A percentile compares a stretch with the other conserved stretches of the same genome.
These are phyloP conservation scores for Meteorus cinctellus DNA, from an alignment of 2,888 invertebrate genomes.

Conservation along the genomic window DNA sequence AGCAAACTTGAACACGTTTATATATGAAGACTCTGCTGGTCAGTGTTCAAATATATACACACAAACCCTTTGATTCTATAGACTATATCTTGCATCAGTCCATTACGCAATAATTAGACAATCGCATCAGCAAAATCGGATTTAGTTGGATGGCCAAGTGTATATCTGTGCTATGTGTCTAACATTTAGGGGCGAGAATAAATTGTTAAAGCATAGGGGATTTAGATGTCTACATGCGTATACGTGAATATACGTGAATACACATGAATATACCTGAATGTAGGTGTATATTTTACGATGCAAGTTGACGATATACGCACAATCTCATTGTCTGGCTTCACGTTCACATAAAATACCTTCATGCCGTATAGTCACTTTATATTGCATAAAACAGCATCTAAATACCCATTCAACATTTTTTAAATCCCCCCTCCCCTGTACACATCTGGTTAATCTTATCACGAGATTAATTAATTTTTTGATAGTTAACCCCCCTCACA, in stretches of 20 bases:
- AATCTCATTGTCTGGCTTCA: conserved; percentile 2
- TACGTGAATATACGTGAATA: neutral
- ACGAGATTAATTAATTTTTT: neutral
- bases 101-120: conserved; percentile 58
- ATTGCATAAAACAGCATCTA: neutral
- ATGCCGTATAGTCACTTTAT: neutral
- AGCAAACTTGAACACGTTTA: neutral
- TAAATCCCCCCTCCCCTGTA: neutral
- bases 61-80: neutral
- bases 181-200: neutral
- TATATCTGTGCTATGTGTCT: conserved; percentile 41
- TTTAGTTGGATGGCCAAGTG: conserved; percentile 48
- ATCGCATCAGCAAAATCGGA: conserved; percentile 50
- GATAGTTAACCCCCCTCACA: no score
- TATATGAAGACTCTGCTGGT: neutral
- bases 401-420: neutral
- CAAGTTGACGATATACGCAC: neutral
- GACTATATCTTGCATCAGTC: neutral
- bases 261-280: neutral
- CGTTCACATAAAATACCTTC: neutral
- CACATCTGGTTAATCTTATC: neutral
- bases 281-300: neutral
- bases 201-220: conserved; percentile 1
- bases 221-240: neutral
- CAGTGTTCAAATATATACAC: neutral